phyloP scores from a whole-genome alignment of 2,888 invertebrate species.

The Bembecia ichneumoniformis region DNA sequence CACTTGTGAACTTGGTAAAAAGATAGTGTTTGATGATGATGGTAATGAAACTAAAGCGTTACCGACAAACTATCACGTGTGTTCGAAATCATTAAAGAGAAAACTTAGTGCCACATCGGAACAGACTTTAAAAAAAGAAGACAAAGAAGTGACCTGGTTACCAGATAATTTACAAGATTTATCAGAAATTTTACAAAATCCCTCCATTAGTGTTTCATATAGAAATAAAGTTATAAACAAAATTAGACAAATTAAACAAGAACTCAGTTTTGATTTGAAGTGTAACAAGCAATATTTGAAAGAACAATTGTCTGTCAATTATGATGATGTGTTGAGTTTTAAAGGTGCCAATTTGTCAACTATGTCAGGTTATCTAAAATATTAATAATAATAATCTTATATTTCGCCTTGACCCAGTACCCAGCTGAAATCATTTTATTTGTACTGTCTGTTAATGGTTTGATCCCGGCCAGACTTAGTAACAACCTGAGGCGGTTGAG shows the following conservation, averaged over 20 bases:
- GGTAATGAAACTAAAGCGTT: constrained; percentile 32
- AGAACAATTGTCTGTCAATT: constrained; percentile 36
- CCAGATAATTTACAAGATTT: constrained; percentile 37
- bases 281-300: constrained; percentile 37
- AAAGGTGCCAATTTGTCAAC: constrained; percentile 45
- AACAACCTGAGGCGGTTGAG: too few species aligned
- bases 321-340: constrained; percentile 44
- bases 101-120: constrained; percentile 5
- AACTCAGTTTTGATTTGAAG: constrained; percentile 33
- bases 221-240: constrained; percentile 43
- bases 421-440: too few species aligned
- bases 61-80: constrained; percentile 33
- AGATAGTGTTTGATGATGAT: constrained; percentile 53
- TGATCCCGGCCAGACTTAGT: too few species aligned
- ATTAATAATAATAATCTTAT: too few species aligned
- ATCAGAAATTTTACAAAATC: constrained; percentile 28
- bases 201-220: constrained; percentile 22
- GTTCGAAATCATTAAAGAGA: constrained; percentile 25
- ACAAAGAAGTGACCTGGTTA: constrained; percentile 22
- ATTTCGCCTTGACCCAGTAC: too few species aligned
- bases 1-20: constrained; percentile 37
- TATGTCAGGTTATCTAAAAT: constrained; percentile 37
- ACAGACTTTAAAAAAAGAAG: constrained; percentile 34
- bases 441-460: too few species aligned
- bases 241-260: constrained; percentile 32